These are phyloP conservation scores for Neuroscelio doddi DNA, from an alignment of 2,888 invertebrate species.

Conservation along the genomic window DNA sequence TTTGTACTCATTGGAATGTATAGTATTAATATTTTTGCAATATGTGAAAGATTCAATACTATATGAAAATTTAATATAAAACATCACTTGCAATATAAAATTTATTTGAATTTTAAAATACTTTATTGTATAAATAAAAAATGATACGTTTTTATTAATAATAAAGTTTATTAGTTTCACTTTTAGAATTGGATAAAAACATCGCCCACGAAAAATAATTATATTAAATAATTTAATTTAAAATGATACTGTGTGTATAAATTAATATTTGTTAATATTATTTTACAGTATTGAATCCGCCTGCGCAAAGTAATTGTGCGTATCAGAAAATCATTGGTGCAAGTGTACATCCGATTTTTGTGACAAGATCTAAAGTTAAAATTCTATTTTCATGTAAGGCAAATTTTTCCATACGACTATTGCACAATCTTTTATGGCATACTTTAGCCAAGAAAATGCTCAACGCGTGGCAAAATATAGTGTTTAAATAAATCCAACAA, in stretches of 20 bases:
- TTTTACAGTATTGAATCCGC: neutral
- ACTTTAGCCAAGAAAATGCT: neutral
- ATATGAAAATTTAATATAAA: neutral
- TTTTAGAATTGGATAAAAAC: conserved; percentile 4
- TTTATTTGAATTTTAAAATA: neutral
- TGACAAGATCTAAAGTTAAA: neutral
- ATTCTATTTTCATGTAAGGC: neutral
- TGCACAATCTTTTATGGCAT: neutral
- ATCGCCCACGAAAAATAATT: neutral
- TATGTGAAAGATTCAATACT: neutral
- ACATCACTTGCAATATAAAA: neutral
- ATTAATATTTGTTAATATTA: neutral
- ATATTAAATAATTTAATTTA: no score
- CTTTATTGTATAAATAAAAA: no score
- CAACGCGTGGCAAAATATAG: neutral
- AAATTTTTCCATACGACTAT: no score
- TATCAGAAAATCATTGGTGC: conserved; percentile 26
- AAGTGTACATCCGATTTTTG: neutral
- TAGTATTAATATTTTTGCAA: conserved; percentile 48
- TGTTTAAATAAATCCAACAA: conserved; percentile 18
- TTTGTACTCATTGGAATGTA: conserved; percentile 63
- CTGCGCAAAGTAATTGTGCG: conserved; percentile 26
- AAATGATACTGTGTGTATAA: neutral
- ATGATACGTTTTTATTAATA: no score
- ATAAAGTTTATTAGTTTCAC: no score